Conservation (phyloP, 2,888 invertebrate species). For the Noctua comes region DNA sequence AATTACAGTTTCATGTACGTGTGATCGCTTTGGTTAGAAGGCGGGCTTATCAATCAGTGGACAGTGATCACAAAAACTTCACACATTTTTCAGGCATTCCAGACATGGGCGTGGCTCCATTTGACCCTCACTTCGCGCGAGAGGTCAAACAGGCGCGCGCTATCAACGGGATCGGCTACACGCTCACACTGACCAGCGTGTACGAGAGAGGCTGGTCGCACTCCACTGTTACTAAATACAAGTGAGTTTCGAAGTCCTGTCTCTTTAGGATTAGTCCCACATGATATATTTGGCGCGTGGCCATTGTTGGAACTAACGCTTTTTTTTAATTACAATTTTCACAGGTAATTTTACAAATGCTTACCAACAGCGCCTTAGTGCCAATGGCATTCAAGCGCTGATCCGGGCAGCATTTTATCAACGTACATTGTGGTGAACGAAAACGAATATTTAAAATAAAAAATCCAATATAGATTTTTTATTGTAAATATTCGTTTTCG, state of each 20-base stretch:
- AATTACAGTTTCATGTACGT: background rate
- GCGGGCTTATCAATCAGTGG: background rate
- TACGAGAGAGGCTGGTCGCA: slow-evolving; percentile 94
- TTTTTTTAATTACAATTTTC: background rate
- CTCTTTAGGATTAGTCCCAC: background rate
- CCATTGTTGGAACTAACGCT: background rate
- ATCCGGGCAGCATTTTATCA: background rate
- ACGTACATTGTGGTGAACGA: background rate
- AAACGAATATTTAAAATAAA: too few species aligned
- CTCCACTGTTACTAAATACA: slow-evolving; percentile 94
- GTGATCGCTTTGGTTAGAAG: background rate
- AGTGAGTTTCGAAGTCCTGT: slow-evolving; percentile 80
- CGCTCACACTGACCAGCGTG: slow-evolving; percentile 93
- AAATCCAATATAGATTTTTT: too few species aligned
- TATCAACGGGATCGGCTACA: slow-evolving; percentile 92
- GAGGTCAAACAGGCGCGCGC: slow-evolving; percentile 92
- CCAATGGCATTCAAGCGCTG: background rate
- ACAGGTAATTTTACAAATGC: background rate
- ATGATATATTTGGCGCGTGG: background rate
- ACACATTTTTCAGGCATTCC: slow-evolving; percentile 91
- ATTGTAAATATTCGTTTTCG: background rate
- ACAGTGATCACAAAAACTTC: background rate
- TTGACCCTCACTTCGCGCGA: slow-evolving; percentile 94
- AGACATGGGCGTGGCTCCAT: slow-evolving; percentile 93
- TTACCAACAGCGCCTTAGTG: background rate